Conservation (phyloP, 2,113 vertebrate species). For the Gasterosteus nipponicus region DNA sequence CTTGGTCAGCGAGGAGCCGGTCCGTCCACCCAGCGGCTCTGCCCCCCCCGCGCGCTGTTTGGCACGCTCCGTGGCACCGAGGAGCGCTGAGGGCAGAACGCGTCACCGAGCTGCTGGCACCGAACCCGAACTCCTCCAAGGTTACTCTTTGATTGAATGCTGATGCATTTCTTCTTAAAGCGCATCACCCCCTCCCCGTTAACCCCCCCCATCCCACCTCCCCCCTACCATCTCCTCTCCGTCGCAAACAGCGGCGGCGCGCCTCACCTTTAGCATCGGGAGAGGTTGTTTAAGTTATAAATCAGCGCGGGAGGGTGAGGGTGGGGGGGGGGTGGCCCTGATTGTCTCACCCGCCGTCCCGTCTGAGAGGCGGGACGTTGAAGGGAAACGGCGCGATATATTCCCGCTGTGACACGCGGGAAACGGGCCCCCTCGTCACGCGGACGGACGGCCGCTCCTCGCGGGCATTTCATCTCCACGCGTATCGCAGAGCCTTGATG, state of each 20-base stretch:
- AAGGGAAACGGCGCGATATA: conserved; percentile 56
- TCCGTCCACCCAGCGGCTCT: conserved; percentile 20
- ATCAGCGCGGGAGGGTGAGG: conserved; percentile 48
- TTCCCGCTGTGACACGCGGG: conserved; percentile 44
- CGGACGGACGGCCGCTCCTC: conserved; percentile 32
- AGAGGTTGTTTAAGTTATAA: conserved; percentile 74
- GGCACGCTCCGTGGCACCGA: conserved; percentile 53
- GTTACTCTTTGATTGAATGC: conserved; percentile 77
- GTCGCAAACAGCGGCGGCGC: conserved; percentile 67
- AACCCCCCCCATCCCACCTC: background rate
- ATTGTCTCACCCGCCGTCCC: conserved; percentile 62
- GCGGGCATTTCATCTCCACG: conserved; percentile 1
- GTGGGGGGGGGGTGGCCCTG: conserved; percentile 7
- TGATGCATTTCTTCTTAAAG: conserved; percentile 74
- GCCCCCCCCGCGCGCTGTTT: conserved; percentile 39
- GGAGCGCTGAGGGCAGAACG: conserved; percentile 54
- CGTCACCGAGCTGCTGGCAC: conserved; percentile 68
- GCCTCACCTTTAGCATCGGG: conserved; percentile 72
- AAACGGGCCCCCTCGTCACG: conserved; percentile 39
- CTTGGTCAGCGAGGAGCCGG: conserved; percentile 48
- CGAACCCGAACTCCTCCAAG: conserved; percentile 65
- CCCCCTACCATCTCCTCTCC: conserved; percentile 70
- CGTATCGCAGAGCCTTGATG: conserved; percentile 29
- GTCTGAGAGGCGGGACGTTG: conserved; percentile 56
- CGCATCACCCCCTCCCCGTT: conserved; percentile 63